Conservation (phyloP, 2,797 vertebrate genomes). For the Chrysocyon brachyurus region DNA sequence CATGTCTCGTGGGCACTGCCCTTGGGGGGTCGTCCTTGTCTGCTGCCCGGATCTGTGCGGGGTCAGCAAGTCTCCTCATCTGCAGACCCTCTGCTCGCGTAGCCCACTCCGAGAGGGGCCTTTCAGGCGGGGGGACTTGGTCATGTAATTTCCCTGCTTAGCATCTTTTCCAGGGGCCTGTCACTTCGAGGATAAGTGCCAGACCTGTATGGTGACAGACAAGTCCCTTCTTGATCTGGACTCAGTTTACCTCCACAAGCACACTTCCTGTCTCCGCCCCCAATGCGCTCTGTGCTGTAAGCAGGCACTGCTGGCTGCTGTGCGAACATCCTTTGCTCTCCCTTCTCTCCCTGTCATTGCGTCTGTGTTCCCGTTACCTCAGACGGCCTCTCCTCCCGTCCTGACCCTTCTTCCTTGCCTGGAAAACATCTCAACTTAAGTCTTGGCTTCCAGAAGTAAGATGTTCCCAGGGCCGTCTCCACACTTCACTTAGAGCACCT, state of each 20-base stretch:
- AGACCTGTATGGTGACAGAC: too few species aligned
- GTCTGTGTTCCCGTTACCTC: neutral
- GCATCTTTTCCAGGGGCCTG: neutral
- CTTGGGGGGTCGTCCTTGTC: accelerated
- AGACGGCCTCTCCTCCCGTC: neutral
- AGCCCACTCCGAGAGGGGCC: neutral
- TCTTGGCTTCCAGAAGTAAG: neutral
- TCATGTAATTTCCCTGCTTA: neutral
- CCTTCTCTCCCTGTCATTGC: neutral
- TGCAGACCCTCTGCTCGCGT: neutral
- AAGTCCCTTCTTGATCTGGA: neutral
- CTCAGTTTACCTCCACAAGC: neutral
- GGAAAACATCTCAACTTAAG: neutral
- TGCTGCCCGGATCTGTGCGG: neutral
- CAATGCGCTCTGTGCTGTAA: accelerated
- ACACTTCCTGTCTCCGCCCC: neutral
- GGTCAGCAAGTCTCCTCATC: accelerated
- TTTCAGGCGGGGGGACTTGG: neutral
- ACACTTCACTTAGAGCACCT: neutral
- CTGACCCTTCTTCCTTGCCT: neutral
- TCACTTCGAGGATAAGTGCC: neutral
- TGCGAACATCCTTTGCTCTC: neutral
- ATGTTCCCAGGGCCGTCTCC: neutral
- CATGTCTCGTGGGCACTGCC: neutral
- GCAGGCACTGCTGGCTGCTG: accelerated